phyloP scores from a whole-genome alignment of 2,797 vertebrate species.

The Jordanella pulchra region DNA sequence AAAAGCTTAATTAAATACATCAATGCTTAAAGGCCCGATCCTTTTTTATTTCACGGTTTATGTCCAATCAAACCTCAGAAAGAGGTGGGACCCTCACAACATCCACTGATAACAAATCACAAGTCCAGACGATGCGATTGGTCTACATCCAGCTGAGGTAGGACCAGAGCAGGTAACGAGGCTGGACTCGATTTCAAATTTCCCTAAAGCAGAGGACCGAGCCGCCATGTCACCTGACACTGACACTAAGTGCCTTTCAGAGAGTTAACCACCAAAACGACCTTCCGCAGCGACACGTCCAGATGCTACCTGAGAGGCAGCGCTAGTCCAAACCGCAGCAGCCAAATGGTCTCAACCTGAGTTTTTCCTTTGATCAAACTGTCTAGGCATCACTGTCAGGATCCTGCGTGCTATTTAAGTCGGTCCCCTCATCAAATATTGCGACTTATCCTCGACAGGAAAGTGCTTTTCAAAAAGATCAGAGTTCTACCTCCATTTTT shows the following conservation, averaged over 20 bases:
- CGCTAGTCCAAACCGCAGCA: conserved; percentile 63
- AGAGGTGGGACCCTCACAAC: not conserved
- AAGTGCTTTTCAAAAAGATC: conserved; percentile 22
- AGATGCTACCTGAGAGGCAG: conserved; percentile 67
- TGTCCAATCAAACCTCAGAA: not conserved
- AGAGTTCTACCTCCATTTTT: conserved; percentile 28
- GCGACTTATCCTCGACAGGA: conserved; percentile 34
- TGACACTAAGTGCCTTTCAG: conserved; percentile 65
- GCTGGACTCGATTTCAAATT: conserved; percentile 44
- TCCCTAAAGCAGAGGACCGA: conserved; percentile 18
- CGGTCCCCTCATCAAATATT: conserved; percentile 39
- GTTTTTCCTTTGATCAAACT: conserved; percentile 65
- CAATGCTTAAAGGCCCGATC: not conserved
- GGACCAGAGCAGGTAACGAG: not conserved
- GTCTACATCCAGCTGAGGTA: conserved; percentile 3
- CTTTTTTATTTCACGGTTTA: not conserved
- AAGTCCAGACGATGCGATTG: conserved; percentile 11
- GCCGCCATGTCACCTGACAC: conserved; percentile 60
- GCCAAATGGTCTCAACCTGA: conserved; percentile 65
- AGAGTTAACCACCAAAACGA: conserved; percentile 66
- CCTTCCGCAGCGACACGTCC: conserved; percentile 65
- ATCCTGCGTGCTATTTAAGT: conserved; percentile 69
- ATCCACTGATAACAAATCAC: conserved; percentile 18
- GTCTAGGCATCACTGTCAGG: conserved; percentile 59
- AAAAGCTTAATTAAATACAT: not conserved